Conservation (phyloP, 2,888 invertebrate genomes). For the Bunonema sp. region DNA sequence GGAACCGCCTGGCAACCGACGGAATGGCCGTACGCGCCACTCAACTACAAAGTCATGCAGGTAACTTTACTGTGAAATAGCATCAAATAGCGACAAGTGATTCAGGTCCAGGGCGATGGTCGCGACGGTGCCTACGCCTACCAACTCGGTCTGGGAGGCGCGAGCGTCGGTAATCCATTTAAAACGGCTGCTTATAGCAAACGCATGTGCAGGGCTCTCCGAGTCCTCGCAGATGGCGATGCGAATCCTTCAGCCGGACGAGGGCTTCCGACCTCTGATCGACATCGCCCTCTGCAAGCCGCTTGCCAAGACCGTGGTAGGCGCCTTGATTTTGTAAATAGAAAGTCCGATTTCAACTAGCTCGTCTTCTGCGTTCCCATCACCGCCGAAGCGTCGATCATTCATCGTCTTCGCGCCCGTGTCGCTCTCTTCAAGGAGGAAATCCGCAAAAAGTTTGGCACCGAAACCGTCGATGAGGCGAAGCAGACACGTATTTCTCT, state of each 20-base stretch:
- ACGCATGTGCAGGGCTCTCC: too few relatives aligned
- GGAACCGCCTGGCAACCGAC: too few relatives aligned
- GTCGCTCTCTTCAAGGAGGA: background rate
- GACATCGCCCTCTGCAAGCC: too few relatives aligned
- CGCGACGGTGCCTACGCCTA: slow-evolving; percentile 35
- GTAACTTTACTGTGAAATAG: background rate
- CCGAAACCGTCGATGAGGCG: background rate
- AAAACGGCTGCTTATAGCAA: too few relatives aligned
- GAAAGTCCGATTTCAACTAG: too few relatives aligned
- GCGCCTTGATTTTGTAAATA: too few relatives aligned
- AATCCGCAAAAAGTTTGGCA: background rate
- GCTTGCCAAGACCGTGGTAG: too few relatives aligned
- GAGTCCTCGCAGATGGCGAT: too few relatives aligned
- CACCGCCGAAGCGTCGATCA: background rate
- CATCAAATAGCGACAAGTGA: background rate
- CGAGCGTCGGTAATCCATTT: too few relatives aligned
- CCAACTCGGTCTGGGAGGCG: slow-evolving; percentile 30
- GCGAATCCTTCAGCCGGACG: too few relatives aligned
- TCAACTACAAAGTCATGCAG: slow-evolving; percentile 33
- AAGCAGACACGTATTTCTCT: background rate
- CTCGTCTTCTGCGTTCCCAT: slow-evolving; percentile 3
- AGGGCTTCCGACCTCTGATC: too few relatives aligned
- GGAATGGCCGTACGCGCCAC: too few relatives aligned
- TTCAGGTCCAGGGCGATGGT: slow-evolving; percentile 24
- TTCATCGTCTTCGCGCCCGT: background rate